Base-by-base conservation (phyloP, 35 echinoderm and acorn worm genomes). In the Stichopus chloronotus region DNA sequence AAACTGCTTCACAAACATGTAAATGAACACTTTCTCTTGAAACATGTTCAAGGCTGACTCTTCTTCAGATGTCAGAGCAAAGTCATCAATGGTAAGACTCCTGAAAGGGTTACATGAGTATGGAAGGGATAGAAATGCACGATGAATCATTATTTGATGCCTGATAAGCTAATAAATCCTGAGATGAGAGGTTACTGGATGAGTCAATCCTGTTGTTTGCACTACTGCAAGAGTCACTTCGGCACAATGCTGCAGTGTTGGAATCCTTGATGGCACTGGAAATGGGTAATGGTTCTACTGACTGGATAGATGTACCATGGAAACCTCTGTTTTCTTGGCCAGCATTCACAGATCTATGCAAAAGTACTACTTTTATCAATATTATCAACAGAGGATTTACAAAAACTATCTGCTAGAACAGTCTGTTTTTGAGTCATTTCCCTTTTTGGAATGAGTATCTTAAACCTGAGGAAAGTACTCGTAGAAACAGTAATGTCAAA, bases 201-300 rank as follows among this genome's bases (percentile, higher is more conserved):
- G 12, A 5, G 9, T 7, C 59, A 19, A 65, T 53, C 52, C 87
- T 89, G 10, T 17, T 74, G 59, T 22, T 12, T 87, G 57, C 16
- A 56, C 52, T 43, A 43, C 30, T 43, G 30, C 30, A 43, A 43
- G 30, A 43, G 30, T 43, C 30, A 43, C 30, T 43, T 43, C 17
- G 55, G 5, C 55, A 5, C 16, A 57, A 16, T 30, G 59, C 5
- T 60, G 24, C 60, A 21, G 30, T 43, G 30, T 71, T 12, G 12
- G 30, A 43, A 43, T 43, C 30, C 30, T 43, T 43, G 30, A 63
- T 54, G 9, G 25, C 12, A 43, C 60, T 89, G 12, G 87, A 60
- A 71, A 89, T 61, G 71, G 87, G 87, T 53, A 89, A 74, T 24
- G 87, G 60, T 55, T 89, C 87, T 43, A 89, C 87, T 71, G 87